Evolutionary conservation across 2,113 vertebrate species (phyloP), one percentile per base, ranked within the genome.

Genomic region (Fulmarus glacialis): DNA sequence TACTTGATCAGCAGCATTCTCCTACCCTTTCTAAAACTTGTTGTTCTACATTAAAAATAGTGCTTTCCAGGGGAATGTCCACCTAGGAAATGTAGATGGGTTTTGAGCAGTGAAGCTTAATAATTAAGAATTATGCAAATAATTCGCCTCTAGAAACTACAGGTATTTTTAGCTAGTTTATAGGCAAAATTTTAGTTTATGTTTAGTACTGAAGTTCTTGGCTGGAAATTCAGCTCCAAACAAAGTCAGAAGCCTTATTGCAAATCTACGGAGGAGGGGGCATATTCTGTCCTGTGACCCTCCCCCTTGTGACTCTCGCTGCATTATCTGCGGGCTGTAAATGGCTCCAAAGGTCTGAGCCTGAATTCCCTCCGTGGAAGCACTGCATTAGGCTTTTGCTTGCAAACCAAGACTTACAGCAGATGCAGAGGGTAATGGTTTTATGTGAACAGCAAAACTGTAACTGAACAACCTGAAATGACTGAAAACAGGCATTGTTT

Each of bases 101-200:
- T 63, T 91, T 84, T 89, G 30, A 75, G 36, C 77, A 79, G 73
- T 40, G 60, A 87, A 82, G 64, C 64, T 87, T 91, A 73, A 68
- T 56, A 82, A 80, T 93, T 80, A 78, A 94, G 66, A 78, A 87
- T 79, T 87, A 82, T 43, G 60, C 64, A 82, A 75, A 82, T 91
- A 87, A 58, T 59, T 90, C 0, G 0, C 82, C 34, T 85, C 18
- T 85, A 80, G 91, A 91, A 96, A 53, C 45, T 52, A 29, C 36
- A 90, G 72, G 87, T 87, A 72, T 87, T 96, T 95, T 91, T 93
- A 89, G 38, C 77, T 82, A 70, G 42, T 94, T 91, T 78, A n/a
- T 42, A 62, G 60, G 52, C 26, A 96, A 32, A 85, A 20, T 36
- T 66, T 60, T 71, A 78, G 27, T 50, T 87, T 78, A 10, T 60